phyloP scores from a whole-genome alignment of 2,888 invertebrate genomes.

The Sycophila texana region DNA sequence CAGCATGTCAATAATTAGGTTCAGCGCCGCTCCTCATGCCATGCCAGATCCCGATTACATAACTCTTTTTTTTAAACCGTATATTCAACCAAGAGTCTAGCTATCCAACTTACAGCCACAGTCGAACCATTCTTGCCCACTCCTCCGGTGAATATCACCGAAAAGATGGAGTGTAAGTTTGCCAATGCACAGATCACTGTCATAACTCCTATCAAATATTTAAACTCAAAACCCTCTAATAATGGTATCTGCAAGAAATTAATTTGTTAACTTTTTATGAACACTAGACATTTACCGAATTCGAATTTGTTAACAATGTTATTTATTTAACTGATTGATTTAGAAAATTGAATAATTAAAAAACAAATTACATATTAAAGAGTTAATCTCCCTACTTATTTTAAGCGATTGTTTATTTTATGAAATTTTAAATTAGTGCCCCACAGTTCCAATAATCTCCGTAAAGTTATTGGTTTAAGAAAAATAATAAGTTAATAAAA shows the following conservation, averaged over 20 bases:
- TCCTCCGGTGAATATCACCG: slow-evolving; percentile 87
- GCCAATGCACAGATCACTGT: slow-evolving; percentile 84
- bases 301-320: slow-evolving; percentile 7
- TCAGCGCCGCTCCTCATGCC: slow-evolving; percentile 73
- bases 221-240: slow-evolving; percentile 84
- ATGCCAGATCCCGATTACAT: slow-evolving; percentile 70
- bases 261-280: slow-evolving; percentile 56
- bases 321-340: slow-evolving; percentile 18
- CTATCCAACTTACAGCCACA: slow-evolving; percentile 90
- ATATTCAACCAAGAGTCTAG: slow-evolving; percentile 61
- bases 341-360: background rate
- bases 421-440: no score
- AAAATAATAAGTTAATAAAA: no score
- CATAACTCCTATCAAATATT: slow-evolving; percentile 86
- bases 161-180: slow-evolving; percentile 84
- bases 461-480: no score
- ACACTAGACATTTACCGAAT: slow-evolving; percentile 35
- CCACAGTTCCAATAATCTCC: no score
- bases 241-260: slow-evolving; percentile 76
- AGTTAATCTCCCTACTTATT: background rate
- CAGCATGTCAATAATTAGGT: slow-evolving; percentile 61
- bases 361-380: background rate
- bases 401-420: slow-evolving; percentile 6
- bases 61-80: slow-evolving; percentile 57
- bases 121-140: slow-evolving; percentile 99